These are phyloP conservation scores for Phyllotreta striolata DNA, from an alignment of 2,888 invertebrate genomes.

Conservation along the genomic window DNA sequence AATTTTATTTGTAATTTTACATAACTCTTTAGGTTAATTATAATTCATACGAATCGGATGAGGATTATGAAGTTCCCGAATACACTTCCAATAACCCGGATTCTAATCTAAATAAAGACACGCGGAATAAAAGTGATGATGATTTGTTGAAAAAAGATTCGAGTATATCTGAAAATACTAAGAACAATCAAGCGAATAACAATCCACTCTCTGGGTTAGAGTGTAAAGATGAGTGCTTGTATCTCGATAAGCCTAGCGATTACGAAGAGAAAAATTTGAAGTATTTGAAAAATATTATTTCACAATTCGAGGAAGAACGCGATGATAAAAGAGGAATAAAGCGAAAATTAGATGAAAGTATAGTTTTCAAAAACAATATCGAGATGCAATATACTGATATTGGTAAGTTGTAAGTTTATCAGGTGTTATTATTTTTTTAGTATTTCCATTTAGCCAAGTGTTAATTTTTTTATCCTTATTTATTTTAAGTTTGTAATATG, in stretches of 20 bases:
- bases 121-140: background rate
- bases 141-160: background rate
- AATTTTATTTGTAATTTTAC: background rate
- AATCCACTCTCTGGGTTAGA: slow-evolving; percentile 8
- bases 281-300: slow-evolving; percentile 37
- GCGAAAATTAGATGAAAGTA: slow-evolving; percentile 35
- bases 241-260: slow-evolving; percentile 37
- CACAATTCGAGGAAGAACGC: slow-evolving; percentile 40
- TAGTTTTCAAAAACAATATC: slow-evolving; percentile 41
- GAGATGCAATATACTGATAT: slow-evolving; percentile 32
- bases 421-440: background rate
- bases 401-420: slow-evolving; percentile 31
- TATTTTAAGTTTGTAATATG: slow-evolving; percentile 5
- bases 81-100: slow-evolving; percentile 14
- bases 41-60: slow-evolving; percentile 47
- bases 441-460: background rate
- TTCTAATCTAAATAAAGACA: background rate
- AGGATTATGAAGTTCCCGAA: slow-evolving; percentile 34
- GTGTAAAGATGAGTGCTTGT: slow-evolving; percentile 31
- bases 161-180: background rate
- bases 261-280: slow-evolving; percentile 36
- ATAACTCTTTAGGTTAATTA: slow-evolving; percentile 38
- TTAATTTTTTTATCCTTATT: too few relatives aligned
- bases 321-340: slow-evolving; percentile 35
- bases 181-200: background rate